A percentile compares a stretch with the other conserved stretches of the same genome.
These are phyloP conservation scores for Fulica atra DNA, from an alignment of 2,113 vertebrate species.

Conservation along the genomic window DNA sequence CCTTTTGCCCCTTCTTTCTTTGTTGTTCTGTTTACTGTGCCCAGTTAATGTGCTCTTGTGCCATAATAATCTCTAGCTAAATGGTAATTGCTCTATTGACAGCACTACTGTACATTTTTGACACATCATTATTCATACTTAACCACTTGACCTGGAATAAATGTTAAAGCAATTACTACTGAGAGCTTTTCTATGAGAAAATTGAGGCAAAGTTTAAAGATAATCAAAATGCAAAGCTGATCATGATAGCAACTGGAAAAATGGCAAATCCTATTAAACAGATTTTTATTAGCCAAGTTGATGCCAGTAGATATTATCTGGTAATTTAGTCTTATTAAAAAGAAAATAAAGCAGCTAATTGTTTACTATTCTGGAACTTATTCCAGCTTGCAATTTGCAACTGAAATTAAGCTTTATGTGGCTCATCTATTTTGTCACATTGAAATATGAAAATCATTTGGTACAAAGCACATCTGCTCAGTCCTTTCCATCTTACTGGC, in stretches of 20 bases:
- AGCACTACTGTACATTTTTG: slow-evolving; percentile 88
- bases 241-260: slow-evolving; percentile 84
- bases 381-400: slow-evolving; percentile 82
- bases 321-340: slow-evolving; percentile 88
- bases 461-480: slow-evolving; percentile 77
- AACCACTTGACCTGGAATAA: slow-evolving; percentile 93
- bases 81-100: slow-evolving; percentile 92
- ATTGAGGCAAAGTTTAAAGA: slow-evolving; percentile 87
- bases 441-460: slow-evolving; percentile 84
- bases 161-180: slow-evolving; percentile 91
- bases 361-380: slow-evolving; percentile 85
- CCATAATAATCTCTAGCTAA: slow-evolving; percentile 85
- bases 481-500: slow-evolving; percentile 48
- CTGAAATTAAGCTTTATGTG: slow-evolving; percentile 83
- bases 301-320: slow-evolving; percentile 86
- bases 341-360: slow-evolving; percentile 88
- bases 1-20: slow-evolving; percentile 76
- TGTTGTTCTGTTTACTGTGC: slow-evolving; percentile 83
- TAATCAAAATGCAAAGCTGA: slow-evolving; percentile 86
- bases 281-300: slow-evolving; percentile 87
- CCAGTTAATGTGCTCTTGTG: slow-evolving; percentile 85
- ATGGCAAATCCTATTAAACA: slow-evolving; percentile 87
- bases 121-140: slow-evolving; percentile 93
- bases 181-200: slow-evolving; percentile 87
- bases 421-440: slow-evolving; percentile 85